Evolutionary conservation across 2,113 vertebrate species (phyloP).

Genomic region (Sylvietta virens): DNA sequence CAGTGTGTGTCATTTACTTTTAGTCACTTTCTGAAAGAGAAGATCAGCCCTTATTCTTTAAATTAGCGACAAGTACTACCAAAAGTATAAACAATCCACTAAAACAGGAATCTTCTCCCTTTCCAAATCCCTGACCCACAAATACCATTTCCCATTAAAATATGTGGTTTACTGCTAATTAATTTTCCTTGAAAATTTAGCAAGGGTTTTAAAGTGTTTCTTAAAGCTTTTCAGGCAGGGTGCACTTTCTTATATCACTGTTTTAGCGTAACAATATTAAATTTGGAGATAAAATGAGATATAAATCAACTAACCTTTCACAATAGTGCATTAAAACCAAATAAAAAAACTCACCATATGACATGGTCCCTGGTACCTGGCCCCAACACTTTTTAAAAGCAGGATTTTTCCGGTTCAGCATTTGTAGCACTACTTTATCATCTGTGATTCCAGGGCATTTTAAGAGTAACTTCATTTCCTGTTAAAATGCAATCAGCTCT

Average conservation of each 20-base stretch:
- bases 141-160: not conserved
- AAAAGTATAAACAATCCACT: not conserved
- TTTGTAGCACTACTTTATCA: not conserved
- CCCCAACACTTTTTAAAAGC: not conserved
- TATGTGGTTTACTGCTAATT: not conserved
- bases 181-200: not conserved
- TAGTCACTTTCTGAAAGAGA: not conserved
- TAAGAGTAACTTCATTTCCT: not conserved
- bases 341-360: not conserved
- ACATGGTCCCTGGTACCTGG: not conserved
- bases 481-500: not conserved
- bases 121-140: not conserved
- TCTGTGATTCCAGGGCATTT: not conserved
- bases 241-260: not conserved
- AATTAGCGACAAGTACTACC: not conserved
- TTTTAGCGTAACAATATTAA: not conserved
- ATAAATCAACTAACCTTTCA: not conserved
- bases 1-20: not conserved
- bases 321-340: not conserved
- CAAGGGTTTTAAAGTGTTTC: not conserved
- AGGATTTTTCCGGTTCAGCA: not conserved
- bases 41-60: not conserved
- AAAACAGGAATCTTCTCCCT: not conserved
- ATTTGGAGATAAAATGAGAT: not conserved
- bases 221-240: not conserved